Evolutionary conservation across 2,113 vertebrate genomes (phyloP).

Genomic region (cattle (Bos taurus)): ARS-UCD2.0 NC_037349.1:53390501-53391000

Average conservation of each 20-base stretch:
- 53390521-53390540: neutral
- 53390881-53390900: neutral
- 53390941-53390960: neutral
- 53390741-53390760: neutral
- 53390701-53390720: neutral
- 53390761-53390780: too few species aligned
- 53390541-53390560: accelerated
- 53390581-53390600: accelerated
- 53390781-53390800: neutral
- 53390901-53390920: neutral
- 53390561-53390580: accelerated
- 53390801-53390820: neutral
- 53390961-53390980: neutral
- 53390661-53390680: neutral
- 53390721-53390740: neutral
- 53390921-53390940: neutral
- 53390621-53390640: neutral
- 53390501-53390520: neutral
- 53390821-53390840: neutral
- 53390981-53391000: neutral
- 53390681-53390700: neutral
- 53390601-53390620: neutral
- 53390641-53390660: neutral
- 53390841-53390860: neutral
- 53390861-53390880: neutral